Evolutionary conservation across 2,113 vertebrate genomes (phyloP).

Genomic region (Piprites chloris): DNA sequence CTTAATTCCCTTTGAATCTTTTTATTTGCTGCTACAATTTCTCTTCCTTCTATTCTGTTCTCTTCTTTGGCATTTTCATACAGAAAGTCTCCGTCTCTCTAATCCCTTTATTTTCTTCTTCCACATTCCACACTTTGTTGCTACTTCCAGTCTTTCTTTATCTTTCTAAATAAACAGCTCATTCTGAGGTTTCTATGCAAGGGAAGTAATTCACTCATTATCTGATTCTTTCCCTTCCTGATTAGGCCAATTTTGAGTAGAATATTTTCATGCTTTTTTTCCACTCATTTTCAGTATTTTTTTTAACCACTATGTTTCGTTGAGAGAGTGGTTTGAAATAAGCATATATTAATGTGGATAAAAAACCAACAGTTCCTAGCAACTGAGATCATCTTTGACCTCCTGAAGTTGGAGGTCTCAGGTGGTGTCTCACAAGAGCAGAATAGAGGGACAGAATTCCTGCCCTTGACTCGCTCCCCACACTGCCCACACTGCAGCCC

Average conservation of each 20-base stretch:
- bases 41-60: neutral
- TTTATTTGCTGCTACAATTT: neutral
- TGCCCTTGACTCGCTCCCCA: neutral
- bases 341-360: neutral
- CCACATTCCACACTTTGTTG: neutral
- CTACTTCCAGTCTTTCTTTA: neutral
- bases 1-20: neutral
- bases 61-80: neutral
- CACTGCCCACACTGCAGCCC: neutral
- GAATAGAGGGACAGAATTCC: neutral
- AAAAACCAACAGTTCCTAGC: neutral
- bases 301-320: neutral
- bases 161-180: neutral
- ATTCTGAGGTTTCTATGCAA: neutral
- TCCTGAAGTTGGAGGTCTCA: neutral
- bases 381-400: neutral
- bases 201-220: neutral
- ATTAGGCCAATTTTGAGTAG: neutral
- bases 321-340: neutral
- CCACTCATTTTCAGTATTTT: neutral
- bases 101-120: neutral
- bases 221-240: neutral
- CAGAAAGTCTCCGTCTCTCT: neutral
- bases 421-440: too few relatives aligned
- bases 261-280: neutral